Conservation (phyloP, 2,113 vertebrate species). For the Dromaius novaehollandiae region DNA sequence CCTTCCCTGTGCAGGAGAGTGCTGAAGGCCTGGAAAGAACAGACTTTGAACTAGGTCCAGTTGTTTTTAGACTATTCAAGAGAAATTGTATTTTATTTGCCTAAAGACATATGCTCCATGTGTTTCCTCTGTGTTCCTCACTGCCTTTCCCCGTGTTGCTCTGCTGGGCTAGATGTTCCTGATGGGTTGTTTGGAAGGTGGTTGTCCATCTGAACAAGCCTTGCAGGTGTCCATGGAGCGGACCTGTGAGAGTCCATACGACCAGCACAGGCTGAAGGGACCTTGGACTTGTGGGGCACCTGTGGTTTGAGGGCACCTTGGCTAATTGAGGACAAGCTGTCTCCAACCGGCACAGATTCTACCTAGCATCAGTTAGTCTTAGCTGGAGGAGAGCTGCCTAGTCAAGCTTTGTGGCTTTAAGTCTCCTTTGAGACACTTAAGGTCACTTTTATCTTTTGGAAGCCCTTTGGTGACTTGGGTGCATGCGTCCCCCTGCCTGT, state of each 20-base stretch:
- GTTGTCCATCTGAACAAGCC: no score
- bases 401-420: accelerated
- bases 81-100: no score
- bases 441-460: not conserved
- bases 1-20: not conserved
- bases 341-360: accelerated
- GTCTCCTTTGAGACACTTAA: not conserved
- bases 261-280: not conserved
- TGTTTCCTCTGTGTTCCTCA: not conserved
- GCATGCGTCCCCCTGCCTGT: not conserved
- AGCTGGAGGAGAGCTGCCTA: not conserved
- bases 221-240: no score
- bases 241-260: not conserved
- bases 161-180: not conserved
- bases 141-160: not conserved
- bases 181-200: not conserved
- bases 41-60: not conserved
- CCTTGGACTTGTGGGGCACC: not conserved
- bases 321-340: not conserved
- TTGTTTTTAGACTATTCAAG: not conserved
- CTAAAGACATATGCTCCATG: no score
- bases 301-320: accelerated
- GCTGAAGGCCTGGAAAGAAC: not conserved
- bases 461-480: not conserved
- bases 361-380: not conserved